Evolutionary conservation across 1,140 invertebrate genomes (phyloP).

Genomic region (Ceratina australensis): DNA sequence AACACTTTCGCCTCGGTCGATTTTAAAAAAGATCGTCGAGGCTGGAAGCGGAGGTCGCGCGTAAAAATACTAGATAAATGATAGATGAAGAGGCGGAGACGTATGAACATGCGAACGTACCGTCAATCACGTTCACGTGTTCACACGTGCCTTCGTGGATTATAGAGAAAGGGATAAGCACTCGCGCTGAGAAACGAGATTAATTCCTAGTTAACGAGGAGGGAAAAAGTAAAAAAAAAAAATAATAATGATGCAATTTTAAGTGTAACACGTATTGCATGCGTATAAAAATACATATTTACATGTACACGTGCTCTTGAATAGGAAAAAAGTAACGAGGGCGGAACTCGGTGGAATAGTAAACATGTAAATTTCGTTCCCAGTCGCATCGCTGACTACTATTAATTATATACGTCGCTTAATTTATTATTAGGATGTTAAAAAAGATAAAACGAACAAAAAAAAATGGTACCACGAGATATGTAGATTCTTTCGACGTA

Average conservation of each 20-base stretch:
- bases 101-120: slow-evolving; percentile 39
- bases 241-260: slow-evolving; percentile 18
- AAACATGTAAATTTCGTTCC: slow-evolving; percentile 10
- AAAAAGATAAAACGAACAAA: neutral
- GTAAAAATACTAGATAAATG: neutral
- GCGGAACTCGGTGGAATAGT: slow-evolving; percentile 33
- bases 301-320: slow-evolving; percentile 29
- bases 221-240: neutral
- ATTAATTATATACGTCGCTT: slow-evolving; percentile 12
- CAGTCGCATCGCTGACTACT: slow-evolving; percentile 10
- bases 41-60: slow-evolving; percentile 2
- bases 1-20: too few relatives aligned
- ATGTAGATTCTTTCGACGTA: neutral
- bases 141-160: neutral
- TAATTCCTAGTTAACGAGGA: slow-evolving; percentile 8
- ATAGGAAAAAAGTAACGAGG: slow-evolving; percentile 1
- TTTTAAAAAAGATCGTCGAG: neutral
- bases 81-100: slow-evolving; percentile 15
- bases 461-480: neutral
- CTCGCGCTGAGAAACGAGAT: neutral
- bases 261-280: slow-evolving; percentile 35
- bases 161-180: slow-evolving; percentile 1
- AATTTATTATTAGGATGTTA: slow-evolving; percentile 13
- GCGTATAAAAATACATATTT: slow-evolving; percentile 38
- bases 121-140: slow-evolving; percentile 1